Evolutionary conservation across 2,797 vertebrate species (phyloP), one percentile per base, ranked within the genome.

Genomic region (Gallinago nigripennis): DNA sequence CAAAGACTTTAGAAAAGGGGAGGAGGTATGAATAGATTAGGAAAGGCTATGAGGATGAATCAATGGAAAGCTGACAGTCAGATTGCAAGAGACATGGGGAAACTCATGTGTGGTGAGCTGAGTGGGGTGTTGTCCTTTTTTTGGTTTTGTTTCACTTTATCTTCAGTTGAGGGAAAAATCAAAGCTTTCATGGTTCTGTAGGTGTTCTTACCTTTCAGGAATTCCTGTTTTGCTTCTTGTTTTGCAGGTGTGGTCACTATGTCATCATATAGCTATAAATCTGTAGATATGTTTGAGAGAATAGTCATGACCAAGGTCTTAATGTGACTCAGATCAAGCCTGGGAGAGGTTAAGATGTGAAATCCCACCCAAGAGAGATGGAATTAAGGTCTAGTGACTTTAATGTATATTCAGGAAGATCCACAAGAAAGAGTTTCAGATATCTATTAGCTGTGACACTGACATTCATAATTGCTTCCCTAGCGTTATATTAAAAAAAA

Each of bases 1-100:
- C 93, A 96, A 95, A 95, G 78, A 11, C 39, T 86, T 88, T 33
- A 35, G 70, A 39, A 90, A 86, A 82, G 51, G 43, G 63, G 63
- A 92, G 77, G 50, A 45, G 37, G 54, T 30, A 72, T 82, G 39
- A 88, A 90, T 57, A 92, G 75, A 84, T 80, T 89, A 95, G 45
- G 64, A 85, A 86, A 64, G 56, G 35, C 83, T 82, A 14, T 31
- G 37, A 94, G 23, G 56, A 66, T 76, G 56, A 86, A 60, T 86
- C 25, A 79, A 31, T 71, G 45, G 46, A 85, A 77, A 64, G 15
- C 43, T 90, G 75, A 68, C 54, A 88, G 71, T 39, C 45, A 88
- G 56, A 19, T 31, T 91, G n/a, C 48, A 72, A 70, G 56, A 94
- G 31, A 80, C 27, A 58, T 14, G 8, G 15, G 27, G 35, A 86